Conservation (phyloP, 2,888 invertebrate species). For the Atethmia centrago region DNA sequence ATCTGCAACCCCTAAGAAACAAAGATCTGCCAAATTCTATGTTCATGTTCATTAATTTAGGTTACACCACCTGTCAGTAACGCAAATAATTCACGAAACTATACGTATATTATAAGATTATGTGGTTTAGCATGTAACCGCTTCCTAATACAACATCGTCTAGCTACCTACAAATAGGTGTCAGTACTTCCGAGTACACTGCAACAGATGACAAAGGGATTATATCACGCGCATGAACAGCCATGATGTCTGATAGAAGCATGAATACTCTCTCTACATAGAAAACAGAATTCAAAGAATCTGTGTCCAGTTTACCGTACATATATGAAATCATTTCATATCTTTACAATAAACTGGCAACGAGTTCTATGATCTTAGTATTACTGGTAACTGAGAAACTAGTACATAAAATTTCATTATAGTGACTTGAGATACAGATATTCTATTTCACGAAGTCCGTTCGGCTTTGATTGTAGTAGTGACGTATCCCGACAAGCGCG, state of each 20-base stretch:
- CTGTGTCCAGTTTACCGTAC: background rate
- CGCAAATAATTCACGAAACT: background rate
- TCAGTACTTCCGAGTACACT: background rate
- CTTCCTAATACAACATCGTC: background rate
- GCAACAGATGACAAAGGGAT: conserved; percentile 31
- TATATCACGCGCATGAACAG: conserved; percentile 11
- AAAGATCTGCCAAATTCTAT: background rate
- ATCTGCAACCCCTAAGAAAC: background rate
- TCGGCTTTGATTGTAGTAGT: too few relatives aligned
- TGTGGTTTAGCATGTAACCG: conserved; percentile 11
- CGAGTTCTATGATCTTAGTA: too few relatives aligned
- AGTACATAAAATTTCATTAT: too few relatives aligned
- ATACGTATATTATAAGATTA: background rate
- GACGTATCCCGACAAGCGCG: too few relatives aligned
- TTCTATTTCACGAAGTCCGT: too few relatives aligned
- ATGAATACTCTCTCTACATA: background rate
- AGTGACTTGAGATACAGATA: background rate
- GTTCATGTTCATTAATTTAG: background rate
- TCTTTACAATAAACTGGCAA: too few relatives aligned
- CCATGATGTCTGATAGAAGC: background rate
- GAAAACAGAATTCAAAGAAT: background rate
- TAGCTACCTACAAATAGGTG: background rate
- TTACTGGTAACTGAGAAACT: too few relatives aligned
- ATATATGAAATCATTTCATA: background rate
- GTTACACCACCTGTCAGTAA: too few relatives aligned